These are phyloP conservation scores for Drosophila tristis DNA, from an alignment of 1,140 invertebrate genomes.

Conservation along the genomic window DNA sequence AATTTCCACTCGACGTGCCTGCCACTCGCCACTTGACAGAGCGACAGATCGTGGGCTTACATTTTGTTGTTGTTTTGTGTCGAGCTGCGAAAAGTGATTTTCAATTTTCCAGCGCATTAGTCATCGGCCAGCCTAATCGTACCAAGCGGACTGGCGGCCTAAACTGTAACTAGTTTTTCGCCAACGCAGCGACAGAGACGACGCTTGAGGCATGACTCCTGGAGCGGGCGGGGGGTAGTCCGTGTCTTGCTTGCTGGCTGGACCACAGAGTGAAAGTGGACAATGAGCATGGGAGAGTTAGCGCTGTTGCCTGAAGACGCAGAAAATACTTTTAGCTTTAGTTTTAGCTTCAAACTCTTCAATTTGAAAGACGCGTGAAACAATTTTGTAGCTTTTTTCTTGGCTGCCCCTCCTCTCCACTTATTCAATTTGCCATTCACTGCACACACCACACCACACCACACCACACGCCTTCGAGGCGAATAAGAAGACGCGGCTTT, in stretches of 20 bases:
- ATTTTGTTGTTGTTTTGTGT: slow-evolving; percentile 11
- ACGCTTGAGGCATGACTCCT: too few relatives aligned
- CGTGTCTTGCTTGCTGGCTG: slow-evolving; percentile 12
- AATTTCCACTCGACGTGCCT: slow-evolving; percentile 71
- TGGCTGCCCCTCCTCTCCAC: slow-evolving; percentile 40
- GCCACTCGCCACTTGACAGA: neutral
- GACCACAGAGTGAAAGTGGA: slow-evolving; percentile 72
- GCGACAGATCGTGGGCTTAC: slow-evolving; percentile 33
- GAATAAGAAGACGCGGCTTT: slow-evolving; percentile 28
- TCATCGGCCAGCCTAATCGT: slow-evolving; percentile 61
- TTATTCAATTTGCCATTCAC: slow-evolving; percentile 79
- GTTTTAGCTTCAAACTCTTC: slow-evolving; percentile 15
- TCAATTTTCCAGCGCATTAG: slow-evolving; percentile 79
- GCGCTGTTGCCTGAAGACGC: neutral
- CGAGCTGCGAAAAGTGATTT: slow-evolving; percentile 57
- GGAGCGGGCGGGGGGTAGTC: too few relatives aligned
- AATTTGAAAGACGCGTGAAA: slow-evolving; percentile 74
- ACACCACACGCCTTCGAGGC: neutral
- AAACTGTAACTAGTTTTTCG: slow-evolving; percentile 78
- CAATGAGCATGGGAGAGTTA: slow-evolving; percentile 25
- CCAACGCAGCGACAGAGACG: slow-evolving; percentile 1
- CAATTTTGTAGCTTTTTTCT: slow-evolving; percentile 68
- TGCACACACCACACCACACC: slow-evolving; percentile 48
- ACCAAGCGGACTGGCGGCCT: slow-evolving; percentile 29
- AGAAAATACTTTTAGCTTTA: slow-evolving; percentile 4